These are phyloP conservation scores for Agonopterix arenella DNA, from an alignment of 2,888 invertebrate genomes.

Conservation along the genomic window DNA sequence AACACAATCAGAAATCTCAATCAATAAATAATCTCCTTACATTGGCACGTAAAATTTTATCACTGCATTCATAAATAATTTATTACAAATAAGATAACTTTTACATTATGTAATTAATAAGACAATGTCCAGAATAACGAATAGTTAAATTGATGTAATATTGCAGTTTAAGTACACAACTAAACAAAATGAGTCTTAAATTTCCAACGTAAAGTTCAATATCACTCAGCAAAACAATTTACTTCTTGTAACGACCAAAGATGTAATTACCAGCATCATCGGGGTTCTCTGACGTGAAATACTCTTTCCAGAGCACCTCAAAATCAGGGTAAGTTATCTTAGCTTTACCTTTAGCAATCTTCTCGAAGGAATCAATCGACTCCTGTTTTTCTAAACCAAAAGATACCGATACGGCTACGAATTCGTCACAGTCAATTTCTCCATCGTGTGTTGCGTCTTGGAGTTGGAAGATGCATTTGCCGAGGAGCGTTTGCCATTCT, in stretches of 20 bases:
- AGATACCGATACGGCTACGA: constrained; percentile 86
- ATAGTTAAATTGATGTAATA: too few relatives aligned
- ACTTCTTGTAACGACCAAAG: constrained; percentile 73
- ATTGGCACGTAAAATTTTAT: too few relatives aligned
- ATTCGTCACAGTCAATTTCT: constrained; percentile 87
- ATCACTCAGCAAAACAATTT: too few relatives aligned
- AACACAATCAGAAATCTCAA: too few relatives aligned
- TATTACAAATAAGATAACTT: too few relatives aligned
- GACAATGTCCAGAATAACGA: too few relatives aligned
- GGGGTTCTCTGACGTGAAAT: constrained; percentile 74
- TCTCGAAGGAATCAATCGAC: constrained; percentile 85
- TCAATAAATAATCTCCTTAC: too few relatives aligned
- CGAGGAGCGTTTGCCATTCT: constrained; percentile 90
- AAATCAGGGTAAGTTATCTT: constrained; percentile 87
- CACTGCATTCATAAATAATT: too few relatives aligned
- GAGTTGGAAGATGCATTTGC: constrained; percentile 91
- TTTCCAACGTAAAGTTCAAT: too few relatives aligned
- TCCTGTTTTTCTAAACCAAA: constrained; percentile 85
- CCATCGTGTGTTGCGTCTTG: constrained; percentile 90
- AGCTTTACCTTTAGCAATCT: constrained; percentile 85
- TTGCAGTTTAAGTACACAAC: too few relatives aligned
- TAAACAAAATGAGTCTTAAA: too few relatives aligned
- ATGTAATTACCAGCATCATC: constrained; percentile 75
- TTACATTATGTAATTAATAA: too few relatives aligned
- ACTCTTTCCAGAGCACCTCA: constrained; percentile 87